Base-by-base conservation (phyloP, 2,888 invertebrate species). In the Netelia virgata region DNA sequence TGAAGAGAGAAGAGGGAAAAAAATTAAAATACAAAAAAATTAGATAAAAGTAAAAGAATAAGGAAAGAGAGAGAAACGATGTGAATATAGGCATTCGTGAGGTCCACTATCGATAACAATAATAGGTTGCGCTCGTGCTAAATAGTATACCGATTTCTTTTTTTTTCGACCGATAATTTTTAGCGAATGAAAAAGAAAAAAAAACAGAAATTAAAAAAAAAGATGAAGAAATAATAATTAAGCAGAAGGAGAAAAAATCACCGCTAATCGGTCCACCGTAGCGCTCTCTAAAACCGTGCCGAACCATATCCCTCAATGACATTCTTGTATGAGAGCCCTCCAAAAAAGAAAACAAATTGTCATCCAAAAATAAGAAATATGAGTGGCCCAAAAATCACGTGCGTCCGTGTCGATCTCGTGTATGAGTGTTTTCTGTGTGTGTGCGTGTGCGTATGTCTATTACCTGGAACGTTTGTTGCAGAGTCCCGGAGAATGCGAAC, bases 71-170 rank as follows among this genome's bases (percentile, higher is more conserved):
- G 64, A 80, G 36, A 83, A 64, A 74, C 55, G 59, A 83, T 83
- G 74, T 75, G 82, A 84, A 84, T 85, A 55, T 66, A 85, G 83
- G 72, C 79, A 86, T 77, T 79, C 82, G 82, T 85, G 85, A 75
- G 85, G 83, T 86, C 86, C 86, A 83, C 75, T 81, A 86, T 85
- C 77, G 80, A 85, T 86, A 76, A 86, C 85, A 83, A 83, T 86
- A 81, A 81, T 83, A 83, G 81, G 11, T 83, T 53, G 86, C 85
- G 83, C 83, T 78, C 82, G 82, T 75, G 78, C 77, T 86, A 36
- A 68, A 75, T 86, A 83, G 83, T 83, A 75, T 85, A 86, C 83
- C 78, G 80, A 81, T 81, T 83, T 76, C 55, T 59, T 57, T 57
- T 28, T 3, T 16, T 61, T 85, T 76, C 79, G 82, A 79, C 73